Base-by-base conservation (phyloP, 2,888 invertebrate genomes). In the Oxycera nigricornis region DNA sequence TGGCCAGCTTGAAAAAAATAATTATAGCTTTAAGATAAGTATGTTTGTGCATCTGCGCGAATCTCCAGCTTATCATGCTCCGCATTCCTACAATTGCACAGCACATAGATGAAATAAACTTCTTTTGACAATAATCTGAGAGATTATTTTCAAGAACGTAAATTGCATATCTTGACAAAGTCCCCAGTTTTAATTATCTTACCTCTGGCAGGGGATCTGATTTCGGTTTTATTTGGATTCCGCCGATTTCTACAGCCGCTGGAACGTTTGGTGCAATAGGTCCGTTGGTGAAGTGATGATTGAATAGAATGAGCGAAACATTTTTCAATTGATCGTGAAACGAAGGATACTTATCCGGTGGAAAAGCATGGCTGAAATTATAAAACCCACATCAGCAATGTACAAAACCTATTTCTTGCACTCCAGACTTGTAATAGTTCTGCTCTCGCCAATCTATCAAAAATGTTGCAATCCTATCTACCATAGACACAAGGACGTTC, bases 261-360 rank as follows among this genome's bases (percentile, higher is more conserved):
- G 65, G 74, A 1, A 73, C 46, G 26, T 72, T 61, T 7, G 76
- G 73, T 50, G 82, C 80, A 0, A 83, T 79, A 0, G 81, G 81
- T 24, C 82, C 81, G 17, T 86, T 73, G 31, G 81, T 80, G 74
- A 82, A 82, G 79, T 87, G 86, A 11, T 83, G 80, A 79, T 87
- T 86, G 0, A 83, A 76, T 26, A 87, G 76, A 1, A 84, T 78
- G n/a, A 87, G 74, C 4, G 85, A 83, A 1, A 85, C 79, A 39
- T 82, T 83, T 22, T 79, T 81, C 72, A 84, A 81, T 2, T 86
- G 65, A 39, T 85, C 82, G 1, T 80, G 61, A 22, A 70, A 77
- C 1, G 75, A 67, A 17, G 74, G 74, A 57, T 76, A 77, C n/a
- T 61, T 50, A 11, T 72, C 41, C 0, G 74, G 9, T 1, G 76